Evolutionary conservation across 2,797 vertebrate species (phyloP).

Genomic region (Thunnus albacares): DNA sequence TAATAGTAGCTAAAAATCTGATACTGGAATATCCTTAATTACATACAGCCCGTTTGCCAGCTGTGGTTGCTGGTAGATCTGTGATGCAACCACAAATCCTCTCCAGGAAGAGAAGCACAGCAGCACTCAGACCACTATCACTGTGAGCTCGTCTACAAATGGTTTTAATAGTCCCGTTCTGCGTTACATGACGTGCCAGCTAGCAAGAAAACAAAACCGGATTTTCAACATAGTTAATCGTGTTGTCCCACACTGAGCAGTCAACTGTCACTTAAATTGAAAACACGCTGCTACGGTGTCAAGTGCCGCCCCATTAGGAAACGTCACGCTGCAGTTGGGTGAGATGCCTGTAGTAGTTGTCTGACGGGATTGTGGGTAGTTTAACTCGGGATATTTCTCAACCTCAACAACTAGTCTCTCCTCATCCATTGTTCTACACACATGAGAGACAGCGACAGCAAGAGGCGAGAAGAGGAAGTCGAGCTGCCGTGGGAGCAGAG

Average conservation of each 20-base stretch:
- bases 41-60: not conserved
- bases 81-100: not conserved
- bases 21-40: not conserved
- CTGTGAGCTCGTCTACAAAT: not conserved
- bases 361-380: too few species aligned
- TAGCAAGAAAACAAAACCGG: constrained; percentile 21
- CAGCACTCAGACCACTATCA: not conserved
- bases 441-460: too few species aligned
- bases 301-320: too few species aligned
- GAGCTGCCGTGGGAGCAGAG: too few species aligned
- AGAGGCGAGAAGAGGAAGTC: too few species aligned
- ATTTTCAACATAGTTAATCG: constrained; percentile 41
- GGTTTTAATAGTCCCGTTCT: constrained; percentile 13
- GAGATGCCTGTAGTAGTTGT: too few species aligned
- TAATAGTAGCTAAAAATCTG: not conserved
- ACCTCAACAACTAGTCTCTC: too few species aligned
- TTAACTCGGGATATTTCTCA: too few species aligned
- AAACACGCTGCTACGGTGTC: too few species aligned
- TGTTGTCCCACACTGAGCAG: not conserved
- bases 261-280: too few species aligned
- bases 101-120: fast-evolving
- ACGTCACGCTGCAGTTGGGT: too few species aligned
- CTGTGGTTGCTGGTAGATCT: not conserved
- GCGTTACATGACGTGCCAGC: not conserved
- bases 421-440: too few species aligned